Evolutionary conservation across 2,113 vertebrate species (phyloP).

Genomic region (Aegithalos caudatus): DNA sequence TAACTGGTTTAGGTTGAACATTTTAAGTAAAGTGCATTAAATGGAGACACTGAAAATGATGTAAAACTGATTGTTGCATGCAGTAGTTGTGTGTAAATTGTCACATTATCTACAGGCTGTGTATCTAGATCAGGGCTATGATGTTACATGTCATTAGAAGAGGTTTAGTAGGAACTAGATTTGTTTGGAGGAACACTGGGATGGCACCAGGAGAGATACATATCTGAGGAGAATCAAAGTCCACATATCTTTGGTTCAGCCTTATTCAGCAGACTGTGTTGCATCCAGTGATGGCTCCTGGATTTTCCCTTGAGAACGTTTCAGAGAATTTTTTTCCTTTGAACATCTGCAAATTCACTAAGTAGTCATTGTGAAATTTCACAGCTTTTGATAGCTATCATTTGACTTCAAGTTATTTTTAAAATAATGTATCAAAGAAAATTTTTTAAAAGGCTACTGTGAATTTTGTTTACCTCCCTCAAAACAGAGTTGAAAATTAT

Average conservation of each 20-base stretch:
- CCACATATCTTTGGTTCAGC: not conserved
- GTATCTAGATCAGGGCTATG: not conserved
- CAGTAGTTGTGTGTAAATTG: not conserved
- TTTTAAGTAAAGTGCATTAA: not conserved
- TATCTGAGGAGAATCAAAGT: not conserved
- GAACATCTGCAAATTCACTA: not conserved
- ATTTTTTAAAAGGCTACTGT: not conserved
- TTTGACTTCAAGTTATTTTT: slow-evolving; percentile 48
- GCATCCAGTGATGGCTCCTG: not conserved
- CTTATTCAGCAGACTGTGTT: not conserved
- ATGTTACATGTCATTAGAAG: not conserved
- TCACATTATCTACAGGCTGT: not conserved
- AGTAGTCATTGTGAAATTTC: not conserved
- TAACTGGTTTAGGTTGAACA: not conserved
- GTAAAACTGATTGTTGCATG: not conserved
- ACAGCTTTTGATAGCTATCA: not conserved
- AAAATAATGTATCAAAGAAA: slow-evolving; percentile 24
- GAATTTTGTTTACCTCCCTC: not conserved
- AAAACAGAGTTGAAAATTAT: not conserved
- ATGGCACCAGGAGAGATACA: not conserved
- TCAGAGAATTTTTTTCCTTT: not conserved
- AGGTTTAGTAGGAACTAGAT: not conserved
- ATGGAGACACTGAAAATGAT: not conserved
- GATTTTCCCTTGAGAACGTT: not conserved
- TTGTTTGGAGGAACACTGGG: not conserved